Base-by-base conservation (phyloP, 92 coral and sea anemone genomes). In the Desmophyllum pertusum region DNA sequence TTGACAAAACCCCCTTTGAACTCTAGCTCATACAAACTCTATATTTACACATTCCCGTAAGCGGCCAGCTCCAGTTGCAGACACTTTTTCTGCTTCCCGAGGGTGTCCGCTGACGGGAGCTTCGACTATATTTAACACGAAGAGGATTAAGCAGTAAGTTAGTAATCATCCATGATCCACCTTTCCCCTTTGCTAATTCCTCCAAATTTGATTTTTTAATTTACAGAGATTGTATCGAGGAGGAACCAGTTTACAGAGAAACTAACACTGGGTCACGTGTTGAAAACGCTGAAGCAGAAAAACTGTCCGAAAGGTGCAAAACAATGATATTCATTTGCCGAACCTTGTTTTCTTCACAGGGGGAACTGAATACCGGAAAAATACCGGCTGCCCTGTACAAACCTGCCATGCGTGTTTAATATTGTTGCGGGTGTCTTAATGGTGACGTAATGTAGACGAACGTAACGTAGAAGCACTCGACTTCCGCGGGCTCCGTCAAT, bases 221-320 rank as follows among this genome's bases (percentile, higher is more conserved):
- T 40, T 35, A 36, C 77, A 59, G 76, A 51, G 43, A 30, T 18
- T 61, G 52, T 72, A 63, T 68, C 38, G 65, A 64, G n/a, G 88
- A 76, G 21, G 78, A 68, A 42, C 51, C 37, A 14, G 46, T 36
- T 6, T 52, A 36, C 21, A 27, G 77, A 4, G 76, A 46, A 45
- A 71, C 40, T 36, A 33, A 66, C 38, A 40, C 75, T 29, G 70
- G 57, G 10, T 51, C 57, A 33, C 84, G 46, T 48, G 77, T 10
- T 40, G 70, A 72, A 71, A 74, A 55, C 79, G 11, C 57, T 25
- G 66, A 35, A 29, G n/a, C 33, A 18, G 42, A 70, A 55, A 71
- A 81, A 25, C 53, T 7, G 1, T 52, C 79, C 40, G 79, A 72
- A 53, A 81, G 85, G 85, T 81, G 23, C 76, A 33, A 65, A 65